A percentile compares a stretch with the other conserved stretches of the same genome.
Evolutionary conservation across 2,888 invertebrate species (phyloP).

Genomic region (Branchinecta sandiegonensis): DNA sequence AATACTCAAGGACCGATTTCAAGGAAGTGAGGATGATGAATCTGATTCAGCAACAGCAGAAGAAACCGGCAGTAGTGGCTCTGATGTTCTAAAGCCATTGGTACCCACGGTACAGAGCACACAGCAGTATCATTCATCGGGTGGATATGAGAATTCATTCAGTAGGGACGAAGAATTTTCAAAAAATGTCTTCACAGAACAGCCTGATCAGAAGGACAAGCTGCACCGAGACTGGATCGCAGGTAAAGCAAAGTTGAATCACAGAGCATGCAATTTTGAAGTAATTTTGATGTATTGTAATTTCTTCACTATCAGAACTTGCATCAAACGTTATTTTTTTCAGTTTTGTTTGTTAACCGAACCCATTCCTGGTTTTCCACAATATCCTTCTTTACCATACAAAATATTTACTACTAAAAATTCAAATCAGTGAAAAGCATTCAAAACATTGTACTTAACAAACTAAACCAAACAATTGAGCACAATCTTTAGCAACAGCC

Average conservation of each 20-base stretch:
- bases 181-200: slow-evolving; percentile 4
- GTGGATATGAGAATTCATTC: not conserved
- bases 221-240: slow-evolving; percentile 13
- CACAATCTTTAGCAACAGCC: no score
- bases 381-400: no score
- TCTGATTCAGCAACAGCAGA: slow-evolving; percentile 43
- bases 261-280: no score
- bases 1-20: slow-evolving; percentile 65
- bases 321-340: no score
- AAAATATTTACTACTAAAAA: no score
- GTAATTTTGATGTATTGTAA: no score
- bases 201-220: not conserved
- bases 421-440: no score
- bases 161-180: slow-evolving; percentile 8
- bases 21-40: slow-evolving; percentile 64
- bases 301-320: no score
- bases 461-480: no score
- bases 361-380: no score
- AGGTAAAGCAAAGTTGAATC: not conserved
- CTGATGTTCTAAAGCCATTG: slow-evolving; percentile 30
- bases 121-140: not conserved
- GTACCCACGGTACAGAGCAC: not conserved
- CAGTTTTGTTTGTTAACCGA: no score
- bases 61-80: slow-evolving; percentile 35
- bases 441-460: no score